Evolutionary conservation across 2,113 vertebrate genomes (phyloP), one percentile per base, ranked within the genome.

Genomic region (Telmatochromis bifrenatus): DNA sequence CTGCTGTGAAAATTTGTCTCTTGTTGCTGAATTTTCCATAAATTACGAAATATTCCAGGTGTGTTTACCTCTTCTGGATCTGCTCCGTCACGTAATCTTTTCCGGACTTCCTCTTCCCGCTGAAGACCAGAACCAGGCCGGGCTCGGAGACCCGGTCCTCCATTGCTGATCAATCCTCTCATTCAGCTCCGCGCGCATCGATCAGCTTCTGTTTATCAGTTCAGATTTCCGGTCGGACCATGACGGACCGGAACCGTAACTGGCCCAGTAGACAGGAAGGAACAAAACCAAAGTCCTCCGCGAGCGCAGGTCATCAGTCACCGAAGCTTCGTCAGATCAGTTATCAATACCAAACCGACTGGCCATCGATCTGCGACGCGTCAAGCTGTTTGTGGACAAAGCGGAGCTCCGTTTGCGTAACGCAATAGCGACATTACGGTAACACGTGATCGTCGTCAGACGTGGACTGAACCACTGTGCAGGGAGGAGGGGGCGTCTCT

Each of bases 91-190:
- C 91, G 33, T 95, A 95, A 55, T 97, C 97, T 45, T 97, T 97
- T 1, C 97, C 97, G 11, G 96, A 97, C 80, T 97, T 97, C 26
- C 96, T 88, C 81, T 97, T 97, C 39, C 97, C 97, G 26, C 96
- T 96, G 86, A 97, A 96, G 37, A 97, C 68, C 49, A 97, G 91
- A 33, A 97, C 65, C 28, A 95, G 77, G 75, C 70, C 39, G 0
- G 96, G 95, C 42, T 88, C 87, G 4, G 47, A n/a, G 13, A 14
- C 8, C 10, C 9, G 87, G 1, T 79, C 75, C 51, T 85, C 88
- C 90, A 93, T 92, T 51, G 3, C 14, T 53, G 21, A 28, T 5
- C 23, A 4, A 9, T 10, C 13, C 26, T 21, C 17, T n/a, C 37
- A 11, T 19, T 45, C 53, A 49, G 19, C 15, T 39, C 62, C 28